These are phyloP conservation scores for Amazonetta brasiliensis DNA, from an alignment of 2,797 vertebrate species.

Conservation along the genomic window DNA sequence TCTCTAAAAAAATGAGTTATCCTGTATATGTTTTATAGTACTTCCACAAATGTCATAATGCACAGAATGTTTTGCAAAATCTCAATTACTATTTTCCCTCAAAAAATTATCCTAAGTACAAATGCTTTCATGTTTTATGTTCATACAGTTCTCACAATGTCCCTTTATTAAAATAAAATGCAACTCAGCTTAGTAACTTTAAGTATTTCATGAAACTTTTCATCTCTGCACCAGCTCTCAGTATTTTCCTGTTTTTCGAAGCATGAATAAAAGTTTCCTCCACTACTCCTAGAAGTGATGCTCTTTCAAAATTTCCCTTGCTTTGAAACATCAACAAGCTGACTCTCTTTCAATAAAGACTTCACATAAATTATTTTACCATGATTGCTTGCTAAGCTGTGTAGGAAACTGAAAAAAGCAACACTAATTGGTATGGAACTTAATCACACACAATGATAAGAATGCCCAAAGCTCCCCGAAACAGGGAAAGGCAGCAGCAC, in stretches of 20 bases:
- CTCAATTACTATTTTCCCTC: not conserved
- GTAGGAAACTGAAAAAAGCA: not conserved
- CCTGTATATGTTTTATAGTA: not conserved
- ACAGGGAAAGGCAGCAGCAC: not conserved
- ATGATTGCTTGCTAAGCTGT: not conserved
- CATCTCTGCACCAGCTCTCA: not conserved
- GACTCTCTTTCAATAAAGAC: not conserved
- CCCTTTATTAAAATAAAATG: not conserved
- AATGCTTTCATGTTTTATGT: not conserved
- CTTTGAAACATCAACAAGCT: not conserved
- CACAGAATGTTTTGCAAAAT: not conserved
- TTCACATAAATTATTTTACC: not conserved
- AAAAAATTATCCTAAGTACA: not conserved
- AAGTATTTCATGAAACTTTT: not conserved
- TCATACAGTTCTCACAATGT: not conserved
- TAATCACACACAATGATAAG: not conserved
- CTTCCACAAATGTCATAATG: not conserved
- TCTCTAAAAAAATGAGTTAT: not conserved
- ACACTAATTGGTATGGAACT: not conserved
- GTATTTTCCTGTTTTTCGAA: not conserved
- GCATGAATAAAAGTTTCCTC: not conserved
- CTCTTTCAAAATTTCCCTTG: not conserved
- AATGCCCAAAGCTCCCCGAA: not conserved
- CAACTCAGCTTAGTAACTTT: not conserved
- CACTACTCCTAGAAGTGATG: not conserved